A percentile compares a stretch with the other conserved stretches of the same genome.
phyloP scores from a whole-genome alignment of 2,113 vertebrate genomes.

The Hystrix brachyura region DNA sequence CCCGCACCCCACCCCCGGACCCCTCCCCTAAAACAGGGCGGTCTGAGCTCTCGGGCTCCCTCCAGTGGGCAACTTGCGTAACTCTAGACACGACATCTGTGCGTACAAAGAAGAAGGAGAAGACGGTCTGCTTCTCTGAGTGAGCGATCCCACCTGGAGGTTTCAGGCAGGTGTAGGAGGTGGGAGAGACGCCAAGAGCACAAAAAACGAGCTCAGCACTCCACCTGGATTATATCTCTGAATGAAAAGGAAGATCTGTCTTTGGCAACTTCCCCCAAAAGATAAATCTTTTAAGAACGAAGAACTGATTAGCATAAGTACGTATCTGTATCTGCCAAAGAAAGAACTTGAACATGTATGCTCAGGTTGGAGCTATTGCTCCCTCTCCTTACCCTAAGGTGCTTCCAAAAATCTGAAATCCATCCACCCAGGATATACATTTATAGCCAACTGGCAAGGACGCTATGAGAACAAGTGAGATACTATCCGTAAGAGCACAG shows the following conservation, averaged over 20 bases:
- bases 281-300: conserved; percentile 34
- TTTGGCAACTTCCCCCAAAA: not conserved
- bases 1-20: not conserved
- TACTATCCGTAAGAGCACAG: rapidly evolving
- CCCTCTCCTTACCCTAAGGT: conserved; percentile 39
- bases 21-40: not conserved
- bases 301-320: not conserved
- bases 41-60: conserved; percentile 77
- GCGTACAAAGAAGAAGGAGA: not conserved
- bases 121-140: no score
- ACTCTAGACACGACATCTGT: rapidly evolving
- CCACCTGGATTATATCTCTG: conserved; percentile 47
- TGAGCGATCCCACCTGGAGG: rapidly evolving
- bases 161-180: not conserved
- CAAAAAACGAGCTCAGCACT: not conserved
- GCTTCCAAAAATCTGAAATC: not conserved
- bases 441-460: not conserved
- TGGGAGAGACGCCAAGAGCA: rapidly evolving
- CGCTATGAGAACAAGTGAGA: not conserved
- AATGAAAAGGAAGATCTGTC: not conserved
- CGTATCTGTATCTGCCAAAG: not conserved
- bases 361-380: conserved; percentile 18
- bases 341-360: rapidly evolving
- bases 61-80: conserved; percentile 74
- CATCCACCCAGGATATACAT: not conserved